Percentiles rank a stretch among this genome's conserved stretches.
Conservation (phyloP, 2,888 invertebrate genomes). For the Epinotia brunnichana region DNA sequence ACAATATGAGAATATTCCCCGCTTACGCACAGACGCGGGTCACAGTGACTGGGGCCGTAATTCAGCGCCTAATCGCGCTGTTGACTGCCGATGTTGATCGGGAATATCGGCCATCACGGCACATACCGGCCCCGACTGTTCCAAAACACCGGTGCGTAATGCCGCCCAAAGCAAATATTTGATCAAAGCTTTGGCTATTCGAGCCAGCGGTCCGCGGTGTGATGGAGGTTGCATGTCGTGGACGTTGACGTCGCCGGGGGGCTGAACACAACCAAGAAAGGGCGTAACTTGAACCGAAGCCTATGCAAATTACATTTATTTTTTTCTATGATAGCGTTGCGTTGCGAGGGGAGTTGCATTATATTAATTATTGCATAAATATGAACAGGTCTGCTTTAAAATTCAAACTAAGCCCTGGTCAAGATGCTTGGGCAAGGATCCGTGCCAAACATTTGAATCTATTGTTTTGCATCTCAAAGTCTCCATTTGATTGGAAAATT, state of each 20-base stretch:
- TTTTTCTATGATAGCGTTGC: conserved; percentile 6
- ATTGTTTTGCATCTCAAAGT: too few species aligned
- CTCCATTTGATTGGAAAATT: too few species aligned
- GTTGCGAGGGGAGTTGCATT: conserved; percentile 3
- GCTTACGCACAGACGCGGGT: conserved; percentile 26
- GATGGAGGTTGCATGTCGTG: conserved; percentile 20
- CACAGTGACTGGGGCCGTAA: conserved; percentile 25
- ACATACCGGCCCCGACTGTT: not conserved
- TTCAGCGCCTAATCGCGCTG: conserved; percentile 41
- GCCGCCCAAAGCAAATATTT: conserved; percentile 27
- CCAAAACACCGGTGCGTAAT: conserved; percentile 31
- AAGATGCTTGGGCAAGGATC: too few species aligned
- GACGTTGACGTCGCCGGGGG: conserved; percentile 16
- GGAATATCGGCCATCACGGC: conserved; percentile 32
- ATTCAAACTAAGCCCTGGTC: not conserved
- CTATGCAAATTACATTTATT: conserved; percentile 13
- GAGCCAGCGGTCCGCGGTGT: conserved; percentile 6
- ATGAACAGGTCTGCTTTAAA: conserved; percentile 4
- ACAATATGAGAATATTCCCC: conserved; percentile 22
- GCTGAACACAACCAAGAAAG: conserved; percentile 14
- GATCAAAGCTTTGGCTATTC: conserved; percentile 25
- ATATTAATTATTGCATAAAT: conserved; percentile 17
- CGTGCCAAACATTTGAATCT: too few species aligned
- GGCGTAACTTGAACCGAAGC: conserved; percentile 5
- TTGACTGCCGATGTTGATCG: conserved; percentile 37